Percentiles rank a stretch among this genome's conserved stretches.
Conservation (phyloP, 2,797 vertebrate species). For the Cyprinodon diabolis region DNA sequence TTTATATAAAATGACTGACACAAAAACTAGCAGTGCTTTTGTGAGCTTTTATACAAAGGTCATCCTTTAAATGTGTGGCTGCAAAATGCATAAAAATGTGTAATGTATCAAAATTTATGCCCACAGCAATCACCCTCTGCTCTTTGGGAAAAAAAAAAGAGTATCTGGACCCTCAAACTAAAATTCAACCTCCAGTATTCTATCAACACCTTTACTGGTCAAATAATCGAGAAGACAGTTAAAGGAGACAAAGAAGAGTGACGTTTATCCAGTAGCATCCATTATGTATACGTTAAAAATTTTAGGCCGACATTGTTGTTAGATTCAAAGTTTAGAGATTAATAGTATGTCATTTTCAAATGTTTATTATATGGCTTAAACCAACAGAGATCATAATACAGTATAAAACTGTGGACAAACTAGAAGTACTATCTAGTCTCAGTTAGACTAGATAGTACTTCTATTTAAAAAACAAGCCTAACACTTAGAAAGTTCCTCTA, state of each 20-base stretch:
- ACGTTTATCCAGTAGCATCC: background rate
- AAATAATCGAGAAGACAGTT: background rate
- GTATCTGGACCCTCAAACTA: background rate
- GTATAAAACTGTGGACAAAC: background rate
- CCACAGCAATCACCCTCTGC: background rate
- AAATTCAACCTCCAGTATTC: background rate
- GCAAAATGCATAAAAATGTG: slow-evolving; percentile 1
- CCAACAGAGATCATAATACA: background rate
- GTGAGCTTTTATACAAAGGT: background rate
- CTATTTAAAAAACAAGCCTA: no score
- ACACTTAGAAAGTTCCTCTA: no score
- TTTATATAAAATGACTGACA: background rate
- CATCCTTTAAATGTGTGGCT: slow-evolving; percentile 5
- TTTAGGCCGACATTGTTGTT: background rate
- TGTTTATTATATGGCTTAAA: background rate
- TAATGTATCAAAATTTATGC: background rate
- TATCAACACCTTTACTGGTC: background rate
- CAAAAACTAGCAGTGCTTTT: background rate
- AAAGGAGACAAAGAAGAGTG: background rate
- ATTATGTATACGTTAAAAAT: background rate
- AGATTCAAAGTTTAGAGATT: background rate
- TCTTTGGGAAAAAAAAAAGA: background rate
- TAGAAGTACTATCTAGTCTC: no score
- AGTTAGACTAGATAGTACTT: no score
- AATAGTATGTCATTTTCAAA: background rate